A percentile compares a stretch with the other conserved stretches of the same genome.
Evolutionary conservation across 1,140 invertebrate species (phyloP).

Genomic region (Drosophila pallidifrons): DNA sequence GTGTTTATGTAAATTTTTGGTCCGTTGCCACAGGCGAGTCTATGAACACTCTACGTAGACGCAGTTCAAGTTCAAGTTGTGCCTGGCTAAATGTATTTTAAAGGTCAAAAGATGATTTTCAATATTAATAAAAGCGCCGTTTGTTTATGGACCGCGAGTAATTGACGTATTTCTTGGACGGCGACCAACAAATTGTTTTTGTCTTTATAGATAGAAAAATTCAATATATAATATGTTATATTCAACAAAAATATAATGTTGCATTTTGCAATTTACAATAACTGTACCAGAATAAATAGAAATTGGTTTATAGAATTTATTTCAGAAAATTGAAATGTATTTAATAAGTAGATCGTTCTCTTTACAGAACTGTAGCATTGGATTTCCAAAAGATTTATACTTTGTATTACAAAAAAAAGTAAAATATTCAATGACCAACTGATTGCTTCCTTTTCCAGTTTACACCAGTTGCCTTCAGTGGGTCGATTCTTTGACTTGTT

Average conservation of each 20-base stretch:
- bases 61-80: constrained; percentile 58
- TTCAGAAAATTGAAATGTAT: too few species aligned
- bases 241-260: background rate
- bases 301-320: too few species aligned
- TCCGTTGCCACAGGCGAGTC: constrained; percentile 15
- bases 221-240: constrained; percentile 15
- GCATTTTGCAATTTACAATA: background rate
- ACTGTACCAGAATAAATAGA: background rate
- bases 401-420: too few species aligned
- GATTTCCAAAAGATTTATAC: too few species aligned
- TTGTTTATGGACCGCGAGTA: constrained; percentile 41
- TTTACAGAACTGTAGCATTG: too few species aligned
- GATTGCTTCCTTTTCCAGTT: too few species aligned
- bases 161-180: constrained; percentile 59
- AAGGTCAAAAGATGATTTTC: constrained; percentile 51
- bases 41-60: constrained; percentile 3
- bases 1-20: constrained; percentile 23
- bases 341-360: too few species aligned
- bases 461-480: too few species aligned
- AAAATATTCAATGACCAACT: too few species aligned
- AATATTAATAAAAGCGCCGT: constrained; percentile 37
- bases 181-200: constrained; percentile 59
- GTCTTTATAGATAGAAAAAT: constrained; percentile 42
- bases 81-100: constrained; percentile 33
- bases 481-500: too few species aligned